These are phyloP conservation scores for Thoracochromis brauschi DNA, from an alignment of 2,113 vertebrate species.

Conservation along the genomic window DNA sequence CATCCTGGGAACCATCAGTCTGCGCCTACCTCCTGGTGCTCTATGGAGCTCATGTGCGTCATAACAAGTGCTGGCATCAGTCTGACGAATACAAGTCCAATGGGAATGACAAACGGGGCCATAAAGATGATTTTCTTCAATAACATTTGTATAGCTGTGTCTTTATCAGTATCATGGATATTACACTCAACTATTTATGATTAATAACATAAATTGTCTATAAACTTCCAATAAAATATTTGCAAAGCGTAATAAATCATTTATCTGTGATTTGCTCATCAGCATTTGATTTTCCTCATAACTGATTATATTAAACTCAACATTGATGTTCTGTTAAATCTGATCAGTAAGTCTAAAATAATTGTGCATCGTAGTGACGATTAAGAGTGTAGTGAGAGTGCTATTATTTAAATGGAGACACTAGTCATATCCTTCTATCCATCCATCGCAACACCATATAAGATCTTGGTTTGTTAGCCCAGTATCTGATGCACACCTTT, in stretches of 20 bases:
- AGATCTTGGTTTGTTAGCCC: background rate
- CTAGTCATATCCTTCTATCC: background rate
- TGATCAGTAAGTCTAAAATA: background rate
- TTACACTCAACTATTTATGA: background rate
- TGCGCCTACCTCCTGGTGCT: constrained; percentile 24
- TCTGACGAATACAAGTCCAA: background rate
- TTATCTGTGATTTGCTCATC: background rate
- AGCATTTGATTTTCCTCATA: background rate
- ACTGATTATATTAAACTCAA: background rate
- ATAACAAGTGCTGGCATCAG: constrained; percentile 4
- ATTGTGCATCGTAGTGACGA: background rate
- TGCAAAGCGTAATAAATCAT: background rate
- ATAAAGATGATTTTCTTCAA: background rate
- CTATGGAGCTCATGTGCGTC: constrained; percentile 36
- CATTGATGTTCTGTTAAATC: background rate
- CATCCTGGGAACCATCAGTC: constrained; percentile 6
- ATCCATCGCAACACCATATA: background rate
- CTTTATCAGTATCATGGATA: background rate
- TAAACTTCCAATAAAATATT: background rate
- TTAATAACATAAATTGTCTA: background rate
- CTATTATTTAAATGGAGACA: background rate
- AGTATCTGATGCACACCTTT: background rate
- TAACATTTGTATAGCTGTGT: background rate
- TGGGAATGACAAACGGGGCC: background rate
- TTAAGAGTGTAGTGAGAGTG: background rate